Conservation (phyloP, 2,797 vertebrate genomes). For the Melanogrammus aeglefinus region DNA sequence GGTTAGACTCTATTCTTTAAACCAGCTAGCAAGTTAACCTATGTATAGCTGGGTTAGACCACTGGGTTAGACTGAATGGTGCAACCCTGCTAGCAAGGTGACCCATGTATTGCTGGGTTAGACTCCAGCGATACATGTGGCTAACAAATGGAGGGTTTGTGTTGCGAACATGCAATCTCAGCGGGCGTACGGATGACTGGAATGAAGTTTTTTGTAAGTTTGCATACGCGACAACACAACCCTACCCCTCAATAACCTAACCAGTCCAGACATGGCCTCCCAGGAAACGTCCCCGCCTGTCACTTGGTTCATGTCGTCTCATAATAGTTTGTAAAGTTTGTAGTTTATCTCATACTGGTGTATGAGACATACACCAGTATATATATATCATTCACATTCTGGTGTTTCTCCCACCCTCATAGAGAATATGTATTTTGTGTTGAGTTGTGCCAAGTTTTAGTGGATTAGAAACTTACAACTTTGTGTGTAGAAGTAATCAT, state of each 20-base stretch:
- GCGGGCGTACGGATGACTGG: neutral
- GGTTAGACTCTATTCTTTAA: too few species aligned
- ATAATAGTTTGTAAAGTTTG: neutral
- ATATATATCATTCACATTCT: neutral
- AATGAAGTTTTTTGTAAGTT: neutral
- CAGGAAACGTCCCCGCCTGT: neutral
- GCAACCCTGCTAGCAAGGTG: too few species aligned
- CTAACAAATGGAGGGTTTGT: neutral
- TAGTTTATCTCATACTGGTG: too few species aligned
- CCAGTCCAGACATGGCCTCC: neutral
- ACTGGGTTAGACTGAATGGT: too few species aligned
- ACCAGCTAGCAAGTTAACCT: neutral
- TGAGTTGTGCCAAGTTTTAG: neutral
- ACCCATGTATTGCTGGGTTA: too few species aligned
- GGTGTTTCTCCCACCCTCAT: neutral
- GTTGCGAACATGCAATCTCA: neutral
- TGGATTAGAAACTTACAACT: neutral
- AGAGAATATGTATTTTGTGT: neutral
- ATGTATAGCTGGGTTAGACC: too few species aligned
- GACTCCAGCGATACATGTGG: neutral
- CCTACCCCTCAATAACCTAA: neutral
- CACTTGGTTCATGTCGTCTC: constrained; percentile 31
- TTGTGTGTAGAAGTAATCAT: neutral
- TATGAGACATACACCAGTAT: too few species aligned
- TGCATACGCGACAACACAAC: neutral